Percentiles rank a stretch among this genome's conserved stretches.
Conservation (phyloP, 2,113 vertebrate genomes). For the Eleginops maclovinus region DNA sequence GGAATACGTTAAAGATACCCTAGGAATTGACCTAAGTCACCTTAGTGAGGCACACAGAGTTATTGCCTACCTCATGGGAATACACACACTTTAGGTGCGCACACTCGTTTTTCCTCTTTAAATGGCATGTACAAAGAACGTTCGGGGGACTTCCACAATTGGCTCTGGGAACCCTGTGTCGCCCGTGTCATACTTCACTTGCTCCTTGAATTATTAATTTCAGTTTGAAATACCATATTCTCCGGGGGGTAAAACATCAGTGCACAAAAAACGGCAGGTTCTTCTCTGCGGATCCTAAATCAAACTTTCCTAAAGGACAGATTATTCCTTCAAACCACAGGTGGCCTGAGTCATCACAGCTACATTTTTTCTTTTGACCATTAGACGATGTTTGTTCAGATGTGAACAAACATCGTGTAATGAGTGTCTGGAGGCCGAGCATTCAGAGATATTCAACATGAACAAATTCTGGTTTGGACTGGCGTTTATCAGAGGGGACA, state of each 20-base stretch:
- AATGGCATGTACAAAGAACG: too few species aligned
- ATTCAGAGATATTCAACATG: neutral
- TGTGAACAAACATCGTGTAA: constrained; percentile 1
- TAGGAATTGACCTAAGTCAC: too few species aligned
- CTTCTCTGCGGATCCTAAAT: constrained; percentile 14
- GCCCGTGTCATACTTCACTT: too few species aligned
- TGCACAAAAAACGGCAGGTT: constrained; percentile 9
- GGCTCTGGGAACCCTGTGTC: too few species aligned
- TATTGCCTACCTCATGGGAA: too few species aligned
- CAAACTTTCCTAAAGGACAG: constrained; percentile 2
- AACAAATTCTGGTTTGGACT: constrained; percentile 10
- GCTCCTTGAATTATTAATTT: neutral
- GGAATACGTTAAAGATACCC: too few species aligned
- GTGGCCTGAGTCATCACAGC: constrained; percentile 26
- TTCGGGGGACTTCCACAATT: too few species aligned
- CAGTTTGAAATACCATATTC: constrained; percentile 1
- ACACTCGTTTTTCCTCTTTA: too few species aligned
- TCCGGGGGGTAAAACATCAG: too few species aligned
- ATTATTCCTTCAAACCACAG: neutral
- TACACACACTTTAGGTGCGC: too few species aligned
- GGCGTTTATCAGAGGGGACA: neutral
- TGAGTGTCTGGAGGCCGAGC: constrained; percentile 10
- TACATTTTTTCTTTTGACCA: neutral
- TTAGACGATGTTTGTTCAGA: too few species aligned
- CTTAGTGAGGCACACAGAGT: too few species aligned